Evolutionary conservation across 2,888 invertebrate species (phyloP), one percentile per base, ranked within the genome.

Genomic region (Aplocera efformata): DNA sequence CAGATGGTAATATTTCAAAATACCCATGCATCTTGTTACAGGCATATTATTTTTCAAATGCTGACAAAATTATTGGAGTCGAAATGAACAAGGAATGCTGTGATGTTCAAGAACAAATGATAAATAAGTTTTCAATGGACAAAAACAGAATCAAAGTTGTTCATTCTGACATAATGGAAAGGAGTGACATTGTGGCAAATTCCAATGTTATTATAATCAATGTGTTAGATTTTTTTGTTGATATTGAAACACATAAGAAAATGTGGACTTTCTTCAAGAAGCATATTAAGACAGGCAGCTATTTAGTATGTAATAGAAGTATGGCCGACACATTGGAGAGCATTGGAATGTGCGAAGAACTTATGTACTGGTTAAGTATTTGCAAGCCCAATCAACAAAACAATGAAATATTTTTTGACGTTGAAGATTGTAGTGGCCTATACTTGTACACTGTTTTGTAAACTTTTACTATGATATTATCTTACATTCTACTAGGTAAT

Each of bases 21-120:
- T 22, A 21, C 13, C 8, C 38, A 10, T 35, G 34, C 49, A 34
- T 43, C 43, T 40, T 42, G 39, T 79, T 88, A 36, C 75, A 93
- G 92, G 92, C 91, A 31, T 90, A 91, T 60, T 74, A 90, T 54
- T 90, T 89, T 37, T 90, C 91, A 23, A 89, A 89, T 67, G 89
- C 90, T 24, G 67, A 74, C 7, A 81, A 76, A 51, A 91, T 93
- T 31, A 72, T 92, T 47, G 94, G 94, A 6, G 88, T 94, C 23
- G 94, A 94, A 83, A 90, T 93, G 69, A 93, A 93, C 60, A 75
- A 88, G 49, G 91, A 92, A 37, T 90, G 90, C 40, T 92, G 91
- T 75, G 76, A 89, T 29, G 63, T 94, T 5, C 92, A 93, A 70
- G 77, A 88, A 32, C 81, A 81, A 29, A 89, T 92, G 3, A 72